A percentile compares a stretch with the other conserved stretches of the same genome.
Conservation (phyloP, 2,113 vertebrate genomes). For the Laterallus jamaicensis region DNA sequence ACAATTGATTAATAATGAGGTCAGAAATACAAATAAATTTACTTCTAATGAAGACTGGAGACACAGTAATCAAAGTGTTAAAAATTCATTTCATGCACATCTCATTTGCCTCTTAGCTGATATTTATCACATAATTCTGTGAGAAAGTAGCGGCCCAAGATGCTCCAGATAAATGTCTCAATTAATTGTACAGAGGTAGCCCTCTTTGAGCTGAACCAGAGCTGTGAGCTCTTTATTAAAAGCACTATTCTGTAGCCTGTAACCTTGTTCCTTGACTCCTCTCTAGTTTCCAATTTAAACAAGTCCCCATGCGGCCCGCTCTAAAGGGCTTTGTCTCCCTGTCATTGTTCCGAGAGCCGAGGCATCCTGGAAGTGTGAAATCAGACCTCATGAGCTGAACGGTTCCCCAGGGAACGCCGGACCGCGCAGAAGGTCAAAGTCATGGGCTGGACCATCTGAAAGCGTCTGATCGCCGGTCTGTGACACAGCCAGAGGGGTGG, state of each 20-base stretch:
- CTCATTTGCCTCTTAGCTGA: conserved; percentile 85
- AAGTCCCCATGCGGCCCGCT: conserved; percentile 87
- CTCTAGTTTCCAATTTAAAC: conserved; percentile 93
- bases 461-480: conserved; percentile 83
- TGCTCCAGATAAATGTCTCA: conserved; percentile 98
- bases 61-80: conserved; percentile 81
- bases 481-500: conserved; percentile 78
- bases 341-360: conserved; percentile 86
- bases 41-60: conserved; percentile 77
- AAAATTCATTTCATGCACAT: conserved; percentile 82
- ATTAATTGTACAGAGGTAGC: conserved; percentile 92
- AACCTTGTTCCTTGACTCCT: conserved; percentile 92
- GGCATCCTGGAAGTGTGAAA: conserved; percentile 91
- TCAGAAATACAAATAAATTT: conserved; percentile 79
- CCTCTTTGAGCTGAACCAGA: conserved; percentile 81
- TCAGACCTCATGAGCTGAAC: conserved; percentile 92
- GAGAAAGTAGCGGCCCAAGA: conserved; percentile 87
- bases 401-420: conserved; percentile 89
- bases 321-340: conserved; percentile 95
- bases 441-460: conserved; percentile 88
- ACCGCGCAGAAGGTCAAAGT: conserved; percentile 87
- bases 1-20: conserved; percentile 72
- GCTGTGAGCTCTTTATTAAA: conserved; percentile 98
- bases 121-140: conserved; percentile 92
- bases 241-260: conserved; percentile 91